phyloP scores from a whole-genome alignment of 1,140 invertebrate genomes.

The Aradophagus sp. region DNA sequence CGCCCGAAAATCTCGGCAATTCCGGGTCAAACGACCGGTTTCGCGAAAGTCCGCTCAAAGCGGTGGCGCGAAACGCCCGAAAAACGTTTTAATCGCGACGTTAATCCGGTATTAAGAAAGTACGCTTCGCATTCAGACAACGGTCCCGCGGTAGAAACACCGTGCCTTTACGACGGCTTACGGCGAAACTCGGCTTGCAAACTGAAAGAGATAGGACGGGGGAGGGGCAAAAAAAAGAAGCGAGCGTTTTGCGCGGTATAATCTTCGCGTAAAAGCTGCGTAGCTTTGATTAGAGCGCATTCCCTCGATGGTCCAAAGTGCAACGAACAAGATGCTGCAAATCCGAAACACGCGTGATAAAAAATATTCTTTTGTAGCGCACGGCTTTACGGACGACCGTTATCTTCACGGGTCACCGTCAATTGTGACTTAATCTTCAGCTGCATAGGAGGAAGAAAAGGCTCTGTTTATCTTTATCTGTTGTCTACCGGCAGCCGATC shows the following conservation, averaged over 20 bases:
- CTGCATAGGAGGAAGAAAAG: conserved; percentile 58
- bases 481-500: conserved; percentile 37
- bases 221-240: too few species aligned
- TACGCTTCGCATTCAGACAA: conserved; percentile 28
- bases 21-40: too few species aligned
- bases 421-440: conserved; percentile 70
- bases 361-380: conserved; percentile 62
- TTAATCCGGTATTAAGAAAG: conserved; percentile 35
- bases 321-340: conserved; percentile 63
- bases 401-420: conserved; percentile 72
- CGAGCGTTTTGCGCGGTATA: conserved; percentile 21
- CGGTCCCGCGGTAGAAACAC: background rate
- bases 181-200: conserved; percentile 7
- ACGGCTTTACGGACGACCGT: conserved; percentile 64
- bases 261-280: conserved; percentile 10
- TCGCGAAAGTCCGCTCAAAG: too few species aligned
- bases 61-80: conserved; percentile 3
- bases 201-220: too few species aligned
- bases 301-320: conserved; percentile 60
- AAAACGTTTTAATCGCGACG: conserved; percentile 28
- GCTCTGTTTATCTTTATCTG: conserved; percentile 63
- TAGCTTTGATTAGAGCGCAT: conserved; percentile 36
- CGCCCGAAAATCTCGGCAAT: too few species aligned
- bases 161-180: background rate
- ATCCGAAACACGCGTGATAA: conserved; percentile 68